phyloP scores from a whole-genome alignment of 2,888 invertebrate species.

The Serripes groenlandicus region DNA sequence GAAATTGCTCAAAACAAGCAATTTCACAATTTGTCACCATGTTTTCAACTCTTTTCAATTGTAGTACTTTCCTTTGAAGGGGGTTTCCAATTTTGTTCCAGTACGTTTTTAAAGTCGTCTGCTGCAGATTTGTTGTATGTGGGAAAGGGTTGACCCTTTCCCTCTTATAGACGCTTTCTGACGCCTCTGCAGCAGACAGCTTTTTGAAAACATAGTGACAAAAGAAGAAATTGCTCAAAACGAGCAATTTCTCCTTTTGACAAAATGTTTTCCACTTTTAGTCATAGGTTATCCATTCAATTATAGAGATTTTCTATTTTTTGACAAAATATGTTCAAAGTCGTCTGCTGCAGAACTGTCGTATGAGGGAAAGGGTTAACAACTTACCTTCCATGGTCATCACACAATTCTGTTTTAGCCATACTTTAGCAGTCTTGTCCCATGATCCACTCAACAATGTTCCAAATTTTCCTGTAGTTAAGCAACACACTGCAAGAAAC shows the following conservation, averaged over 20 bases:
- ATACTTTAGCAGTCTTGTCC: constrained; percentile 95
- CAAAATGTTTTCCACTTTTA: neutral
- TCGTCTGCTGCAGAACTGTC: neutral
- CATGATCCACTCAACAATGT: constrained; percentile 95
- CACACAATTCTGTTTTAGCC: constrained; percentile 89
- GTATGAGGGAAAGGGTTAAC: constrained; percentile 6
- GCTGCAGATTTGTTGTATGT: no score
- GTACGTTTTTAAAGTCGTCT: no score
- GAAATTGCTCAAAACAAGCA: no score
- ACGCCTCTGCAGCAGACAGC: neutral
- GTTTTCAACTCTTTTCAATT: no score
- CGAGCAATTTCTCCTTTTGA: constrained; percentile 13
- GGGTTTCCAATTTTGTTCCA: no score
- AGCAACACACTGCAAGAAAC: constrained; percentile 86
- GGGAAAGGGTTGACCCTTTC: neutral
- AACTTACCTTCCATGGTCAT: constrained; percentile 87
- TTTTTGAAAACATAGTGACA: constrained; percentile 5
- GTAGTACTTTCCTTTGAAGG: no score
- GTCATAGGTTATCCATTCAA: neutral
- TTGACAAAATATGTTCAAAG: neutral
- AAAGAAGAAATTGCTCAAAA: constrained; percentile 7
- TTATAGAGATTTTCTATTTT: constrained; percentile 1
- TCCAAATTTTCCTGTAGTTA: constrained; percentile 87
- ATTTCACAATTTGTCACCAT: no score
- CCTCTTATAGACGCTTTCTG: neutral